Conservation (phyloP, 2,888 invertebrate genomes). For the Lysandra bellargus region DNA sequence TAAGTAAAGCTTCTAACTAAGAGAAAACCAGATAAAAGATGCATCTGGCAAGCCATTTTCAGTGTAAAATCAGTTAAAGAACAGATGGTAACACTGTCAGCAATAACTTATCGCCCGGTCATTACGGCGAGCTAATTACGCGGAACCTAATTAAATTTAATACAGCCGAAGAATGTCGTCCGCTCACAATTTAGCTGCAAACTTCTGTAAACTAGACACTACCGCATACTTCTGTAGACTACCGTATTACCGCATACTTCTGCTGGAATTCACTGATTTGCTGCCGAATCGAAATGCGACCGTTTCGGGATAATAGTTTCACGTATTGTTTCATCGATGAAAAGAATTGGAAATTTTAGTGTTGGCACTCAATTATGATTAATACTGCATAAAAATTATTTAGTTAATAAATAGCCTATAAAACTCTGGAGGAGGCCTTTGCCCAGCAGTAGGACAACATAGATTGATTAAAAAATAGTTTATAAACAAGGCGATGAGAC, state of each 20-base stretch:
- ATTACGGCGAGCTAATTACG: slow-evolving; percentile 47
- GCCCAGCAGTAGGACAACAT: no score
- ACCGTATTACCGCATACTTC: slow-evolving; percentile 15
- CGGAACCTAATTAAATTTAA: slow-evolving; percentile 52
- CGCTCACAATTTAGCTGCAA: slow-evolving; percentile 42
- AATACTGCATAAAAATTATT: no score
- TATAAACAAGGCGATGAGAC: no score
- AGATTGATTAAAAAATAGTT: no score
- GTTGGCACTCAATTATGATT: not conserved
- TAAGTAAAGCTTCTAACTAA: not conserved
- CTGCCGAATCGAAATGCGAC: slow-evolving; percentile 29
- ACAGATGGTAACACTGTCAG: slow-evolving; percentile 34
- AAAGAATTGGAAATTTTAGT: not conserved
- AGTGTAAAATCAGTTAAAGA: slow-evolving; percentile 20
- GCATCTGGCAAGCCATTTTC: slow-evolving; percentile 9
- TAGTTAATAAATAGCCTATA: no score
- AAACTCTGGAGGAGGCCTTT: no score
- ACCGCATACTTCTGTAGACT: slow-evolving; percentile 6
- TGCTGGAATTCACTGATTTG: slow-evolving; percentile 23
- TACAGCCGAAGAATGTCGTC: slow-evolving; percentile 46
- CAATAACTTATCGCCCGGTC: slow-evolving; percentile 42
- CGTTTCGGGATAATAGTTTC: slow-evolving; percentile 1
- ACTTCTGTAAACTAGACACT: slow-evolving; percentile 12
- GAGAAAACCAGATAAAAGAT: not conserved
- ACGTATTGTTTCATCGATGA: not conserved